Conservation (phyloP, 2,797 vertebrate species). For the Eurystomus glaucurus region DNA sequence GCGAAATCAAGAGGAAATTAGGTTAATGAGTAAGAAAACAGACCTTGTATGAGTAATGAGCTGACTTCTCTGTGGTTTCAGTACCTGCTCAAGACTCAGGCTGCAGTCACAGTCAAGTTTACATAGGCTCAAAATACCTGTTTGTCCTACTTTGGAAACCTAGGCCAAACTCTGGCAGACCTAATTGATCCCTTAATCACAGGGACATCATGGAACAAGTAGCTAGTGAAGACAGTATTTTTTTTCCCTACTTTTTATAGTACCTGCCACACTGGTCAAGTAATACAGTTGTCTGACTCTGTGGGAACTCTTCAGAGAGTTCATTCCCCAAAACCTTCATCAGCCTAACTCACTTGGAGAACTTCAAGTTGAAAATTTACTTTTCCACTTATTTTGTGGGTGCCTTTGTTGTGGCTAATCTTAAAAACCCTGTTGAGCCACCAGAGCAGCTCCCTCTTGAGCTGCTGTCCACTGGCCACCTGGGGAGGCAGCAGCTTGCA, state of each 20-base stretch:
- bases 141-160: background rate
- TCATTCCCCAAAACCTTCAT: background rate
- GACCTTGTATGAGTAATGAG: background rate
- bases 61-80: background rate
- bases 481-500: background rate
- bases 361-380: background rate
- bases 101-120: background rate
- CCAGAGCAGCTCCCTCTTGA: background rate
- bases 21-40: background rate
- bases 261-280: background rate
- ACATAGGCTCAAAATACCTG: background rate
- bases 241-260: rapidly evolving
- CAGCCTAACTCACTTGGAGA: background rate
- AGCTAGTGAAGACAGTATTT: background rate
- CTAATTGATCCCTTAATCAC: background rate
- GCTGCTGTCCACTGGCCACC: background rate
- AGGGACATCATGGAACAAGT: background rate
- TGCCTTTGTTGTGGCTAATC: background rate
- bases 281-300: background rate
- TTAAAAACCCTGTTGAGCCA: background rate
- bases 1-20: background rate
- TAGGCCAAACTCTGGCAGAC: background rate
- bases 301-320: background rate
- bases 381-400: background rate
- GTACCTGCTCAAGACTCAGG: background rate